Evolutionary conservation across 2,113 vertebrate species (phyloP).

Genomic region (Alaudala cheleensis): DNA sequence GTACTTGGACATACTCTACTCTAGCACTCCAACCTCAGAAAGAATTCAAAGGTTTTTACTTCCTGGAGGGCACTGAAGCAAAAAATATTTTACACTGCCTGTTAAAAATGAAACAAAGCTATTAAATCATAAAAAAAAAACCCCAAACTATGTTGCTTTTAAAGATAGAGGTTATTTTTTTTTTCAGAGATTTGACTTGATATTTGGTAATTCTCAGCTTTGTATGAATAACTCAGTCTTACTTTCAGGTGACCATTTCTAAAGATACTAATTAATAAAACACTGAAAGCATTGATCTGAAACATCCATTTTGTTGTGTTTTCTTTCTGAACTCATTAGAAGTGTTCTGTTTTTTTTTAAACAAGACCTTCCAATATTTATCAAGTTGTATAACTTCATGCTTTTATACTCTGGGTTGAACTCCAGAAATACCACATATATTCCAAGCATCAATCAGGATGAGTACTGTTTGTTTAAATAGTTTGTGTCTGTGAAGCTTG

Average conservation of each 20-base stretch:
- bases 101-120: background rate
- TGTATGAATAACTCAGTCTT: constrained; percentile 13
- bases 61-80: background rate
- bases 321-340: constrained; percentile 16
- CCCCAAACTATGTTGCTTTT: background rate
- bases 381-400: background rate
- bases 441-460: background rate
- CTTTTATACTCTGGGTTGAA: background rate
- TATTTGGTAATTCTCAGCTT: background rate
- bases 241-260: constrained; percentile 1
- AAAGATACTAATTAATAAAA: constrained; percentile 41
- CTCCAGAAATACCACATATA: accelerated
- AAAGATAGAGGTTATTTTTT: background rate
- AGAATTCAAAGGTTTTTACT: background rate
- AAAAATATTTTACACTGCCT: background rate
- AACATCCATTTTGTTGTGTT: constrained; percentile 38
- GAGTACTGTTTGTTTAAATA: background rate
- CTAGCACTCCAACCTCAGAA: background rate
- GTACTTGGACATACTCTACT: background rate
- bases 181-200: background rate
- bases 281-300: constrained; percentile 15
- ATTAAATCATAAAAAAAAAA: background rate
- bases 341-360: background rate
- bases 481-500: background rate
- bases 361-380: background rate